A percentile compares a stretch with the other conserved stretches of the same genome.
These are phyloP conservation scores for Coryphaenoides rupestris DNA, from an alignment of 2,113 vertebrate genomes.

Conservation along the genomic window DNA sequence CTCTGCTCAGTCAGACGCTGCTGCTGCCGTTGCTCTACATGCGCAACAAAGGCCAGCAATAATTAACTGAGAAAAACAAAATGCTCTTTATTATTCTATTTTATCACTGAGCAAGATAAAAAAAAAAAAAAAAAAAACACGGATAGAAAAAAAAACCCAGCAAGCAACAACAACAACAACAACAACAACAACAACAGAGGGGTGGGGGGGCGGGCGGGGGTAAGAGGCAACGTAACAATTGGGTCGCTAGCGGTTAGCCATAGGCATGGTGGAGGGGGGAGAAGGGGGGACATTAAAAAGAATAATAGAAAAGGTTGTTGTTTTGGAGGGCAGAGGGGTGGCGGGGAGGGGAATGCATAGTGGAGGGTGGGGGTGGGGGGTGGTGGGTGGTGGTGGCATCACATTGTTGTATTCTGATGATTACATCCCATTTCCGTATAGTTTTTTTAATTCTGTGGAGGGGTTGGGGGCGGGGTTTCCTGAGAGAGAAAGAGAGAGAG, in stretches of 20 bases:
- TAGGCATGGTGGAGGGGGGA: conserved; percentile 47
- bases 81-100: conserved; percentile 64
- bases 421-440: conserved; percentile 20
- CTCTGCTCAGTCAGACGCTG: conserved; percentile 8
- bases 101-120: conserved; percentile 56
- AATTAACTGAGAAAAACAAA: conserved; percentile 54
- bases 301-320: conserved; percentile 72
- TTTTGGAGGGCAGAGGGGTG: conserved; percentile 44
- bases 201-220: too few species aligned
- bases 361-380: conserved; percentile 8
- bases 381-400: conserved; percentile 45
- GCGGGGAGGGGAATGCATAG: conserved; percentile 45
- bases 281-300: conserved; percentile 73
- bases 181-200: too few species aligned
- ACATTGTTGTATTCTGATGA: conserved; percentile 26
- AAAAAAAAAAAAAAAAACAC: conserved; percentile 63
- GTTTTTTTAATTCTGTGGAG: not conserved
- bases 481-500: too few species aligned
- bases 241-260: conserved; percentile 68
- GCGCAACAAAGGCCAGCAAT: conserved; percentile 45
- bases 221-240: conserved; percentile 53
- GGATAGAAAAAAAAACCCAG: conserved; percentile 43
- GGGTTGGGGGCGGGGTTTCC: not conserved
- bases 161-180: too few species aligned
- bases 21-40: conserved; percentile 35